Conservation (phyloP, 1,140 invertebrate genomes). For the Pachypeltis micranthus region DNA sequence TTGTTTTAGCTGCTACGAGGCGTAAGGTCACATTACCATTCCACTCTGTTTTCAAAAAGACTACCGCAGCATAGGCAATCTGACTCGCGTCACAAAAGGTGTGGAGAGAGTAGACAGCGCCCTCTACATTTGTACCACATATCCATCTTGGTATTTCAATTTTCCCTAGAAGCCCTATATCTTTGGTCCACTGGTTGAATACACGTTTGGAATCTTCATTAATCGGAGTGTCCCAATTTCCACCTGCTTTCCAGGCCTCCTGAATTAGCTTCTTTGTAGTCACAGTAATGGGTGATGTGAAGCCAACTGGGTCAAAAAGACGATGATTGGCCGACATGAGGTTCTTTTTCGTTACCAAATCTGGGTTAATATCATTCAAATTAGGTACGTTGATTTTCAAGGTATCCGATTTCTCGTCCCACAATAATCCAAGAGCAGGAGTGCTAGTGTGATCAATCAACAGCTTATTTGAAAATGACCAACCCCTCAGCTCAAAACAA, state of each 20-base stretch:
- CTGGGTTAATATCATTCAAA: neutral
- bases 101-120: slow-evolving; percentile 23
- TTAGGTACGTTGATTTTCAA: neutral
- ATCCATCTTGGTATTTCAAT: neutral
- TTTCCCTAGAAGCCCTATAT: neutral
- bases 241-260: neutral
- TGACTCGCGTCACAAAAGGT: slow-evolving; percentile 31
- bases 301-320: neutral
- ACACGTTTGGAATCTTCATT: neutral
- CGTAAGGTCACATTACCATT: slow-evolving; percentile 25
- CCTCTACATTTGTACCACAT: too few relatives aligned
- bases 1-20: slow-evolving; percentile 31
- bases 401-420: neutral
- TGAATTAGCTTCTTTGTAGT: neutral
- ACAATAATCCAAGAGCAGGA: neutral
- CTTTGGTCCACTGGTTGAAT: neutral
- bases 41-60: slow-evolving; percentile 26
- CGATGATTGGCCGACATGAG: neutral
- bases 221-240: neutral
- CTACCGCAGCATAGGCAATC: slow-evolving; percentile 28
- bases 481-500: neutral
- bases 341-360: neutral
- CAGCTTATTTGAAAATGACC: neutral
- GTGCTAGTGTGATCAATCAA: neutral
- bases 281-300: neutral